Percentiles rank a stretch among this genome's conserved stretches.
phyloP scores from a whole-genome alignment of 2,888 invertebrate species.

The Limenitis arthemis region DNA sequence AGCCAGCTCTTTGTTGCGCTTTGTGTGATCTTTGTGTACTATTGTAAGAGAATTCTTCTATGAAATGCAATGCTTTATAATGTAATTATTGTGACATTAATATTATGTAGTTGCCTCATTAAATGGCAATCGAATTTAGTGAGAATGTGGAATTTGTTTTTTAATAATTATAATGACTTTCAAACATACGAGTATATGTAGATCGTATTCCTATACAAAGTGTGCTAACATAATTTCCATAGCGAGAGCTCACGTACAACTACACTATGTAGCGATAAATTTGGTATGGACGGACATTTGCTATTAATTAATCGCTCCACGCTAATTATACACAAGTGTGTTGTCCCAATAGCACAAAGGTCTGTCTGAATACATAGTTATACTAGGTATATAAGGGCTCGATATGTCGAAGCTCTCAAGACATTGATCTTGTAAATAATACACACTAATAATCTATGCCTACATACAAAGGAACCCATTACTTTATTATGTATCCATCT shows the following conservation, averaged over 20 bases:
- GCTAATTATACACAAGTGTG: slow-evolving; percentile 62
- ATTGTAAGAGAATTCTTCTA: background rate
- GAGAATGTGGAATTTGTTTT: background rate
- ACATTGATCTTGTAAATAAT: slow-evolving; percentile 58
- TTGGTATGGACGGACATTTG: slow-evolving; percentile 46
- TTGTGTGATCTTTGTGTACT: slow-evolving; percentile 2
- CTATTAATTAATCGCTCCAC: slow-evolving; percentile 64
- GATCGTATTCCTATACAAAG: background rate
- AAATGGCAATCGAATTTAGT: no score
- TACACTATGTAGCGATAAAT: slow-evolving; percentile 31
- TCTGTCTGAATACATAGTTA: slow-evolving; percentile 22
- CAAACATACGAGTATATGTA: background rate
- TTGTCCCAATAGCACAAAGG: slow-evolving; percentile 47
- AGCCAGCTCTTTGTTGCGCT: slow-evolving; percentile 11
- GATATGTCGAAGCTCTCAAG: slow-evolving; percentile 40
- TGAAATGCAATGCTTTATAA: no score
- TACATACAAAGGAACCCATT: slow-evolving; percentile 21
- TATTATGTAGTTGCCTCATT: no score
- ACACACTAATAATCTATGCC: slow-evolving; percentile 52
- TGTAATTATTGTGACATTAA: no score
- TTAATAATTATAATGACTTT: background rate
- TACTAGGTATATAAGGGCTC: slow-evolving; percentile 23
- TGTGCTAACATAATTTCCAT: slow-evolving; percentile 1
- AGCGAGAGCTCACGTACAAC: slow-evolving; percentile 1
- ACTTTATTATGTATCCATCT: slow-evolving; percentile 17